Conservation (phyloP, 2,888 invertebrate genomes). For the Limnephilus marmoratus region DNA sequence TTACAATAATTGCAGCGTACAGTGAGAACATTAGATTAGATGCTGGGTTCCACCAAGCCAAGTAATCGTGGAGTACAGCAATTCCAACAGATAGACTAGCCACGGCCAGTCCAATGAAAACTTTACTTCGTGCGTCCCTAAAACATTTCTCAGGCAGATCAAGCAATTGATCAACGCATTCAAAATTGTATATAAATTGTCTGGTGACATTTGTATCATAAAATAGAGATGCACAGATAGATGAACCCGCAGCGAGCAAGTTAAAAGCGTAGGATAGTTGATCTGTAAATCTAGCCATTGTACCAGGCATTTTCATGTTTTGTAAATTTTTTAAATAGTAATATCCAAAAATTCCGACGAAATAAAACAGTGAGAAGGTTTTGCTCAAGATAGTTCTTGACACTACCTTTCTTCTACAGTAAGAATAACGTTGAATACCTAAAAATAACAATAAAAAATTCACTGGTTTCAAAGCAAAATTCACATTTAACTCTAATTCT, state of each 20-base stretch:
- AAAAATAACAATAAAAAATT: neutral
- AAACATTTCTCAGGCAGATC: neutral
- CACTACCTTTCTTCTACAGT: neutral
- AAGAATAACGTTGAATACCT: neutral
- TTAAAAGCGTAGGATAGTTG: neutral
- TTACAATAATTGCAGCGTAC: neutral
- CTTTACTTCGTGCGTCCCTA: neutral
- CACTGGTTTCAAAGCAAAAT: neutral
- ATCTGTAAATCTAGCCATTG: neutral
- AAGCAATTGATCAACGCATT: neutral
- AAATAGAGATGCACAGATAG: neutral
- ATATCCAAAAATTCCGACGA: neutral
- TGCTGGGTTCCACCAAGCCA: neutral
- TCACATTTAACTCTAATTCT: neutral
- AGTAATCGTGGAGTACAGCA: neutral
- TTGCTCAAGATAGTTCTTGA: neutral
- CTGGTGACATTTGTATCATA: neutral
- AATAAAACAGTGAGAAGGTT: neutral
- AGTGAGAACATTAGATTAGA: neutral
- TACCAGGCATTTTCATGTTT: neutral
- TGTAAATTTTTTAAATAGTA: neutral
- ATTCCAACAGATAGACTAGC: neutral
- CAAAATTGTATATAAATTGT: neutral
- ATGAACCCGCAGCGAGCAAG: neutral
- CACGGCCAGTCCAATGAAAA: neutral